Conservation (phyloP, 2,797 vertebrate species). For the Chanos chanos region DNA sequence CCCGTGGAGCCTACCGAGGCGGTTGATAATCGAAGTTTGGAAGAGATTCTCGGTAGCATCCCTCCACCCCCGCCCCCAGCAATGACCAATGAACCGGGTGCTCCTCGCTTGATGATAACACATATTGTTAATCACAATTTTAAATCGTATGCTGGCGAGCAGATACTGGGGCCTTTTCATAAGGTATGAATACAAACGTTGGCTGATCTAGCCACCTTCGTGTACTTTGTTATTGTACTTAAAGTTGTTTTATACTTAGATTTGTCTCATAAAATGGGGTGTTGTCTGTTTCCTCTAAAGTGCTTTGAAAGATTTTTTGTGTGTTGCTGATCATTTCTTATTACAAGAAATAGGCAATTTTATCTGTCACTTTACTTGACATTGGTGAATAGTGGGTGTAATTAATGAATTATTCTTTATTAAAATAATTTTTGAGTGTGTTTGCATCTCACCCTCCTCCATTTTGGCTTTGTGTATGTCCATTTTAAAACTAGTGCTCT, state of each 20-base stretch:
- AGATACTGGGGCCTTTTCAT: slow-evolving; percentile 95
- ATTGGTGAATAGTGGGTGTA: background rate
- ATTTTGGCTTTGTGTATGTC: slow-evolving; percentile 59
- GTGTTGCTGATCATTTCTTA: background rate
- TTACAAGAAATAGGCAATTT: background rate
- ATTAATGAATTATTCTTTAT: background rate
- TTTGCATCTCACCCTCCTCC: slow-evolving; percentile 49
- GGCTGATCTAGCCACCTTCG: too few species aligned
- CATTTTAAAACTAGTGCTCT: slow-evolving; percentile 24
- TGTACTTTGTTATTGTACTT: background rate
- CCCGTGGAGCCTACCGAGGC: slow-evolving; percentile 68
- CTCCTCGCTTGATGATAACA: slow-evolving; percentile 97
- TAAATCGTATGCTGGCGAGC: slow-evolving; percentile 93
- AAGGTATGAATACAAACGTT: slow-evolving; percentile 78
- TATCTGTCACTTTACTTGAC: too few species aligned
- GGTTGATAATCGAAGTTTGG: slow-evolving; percentile 87
- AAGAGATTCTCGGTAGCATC: slow-evolving; percentile 96
- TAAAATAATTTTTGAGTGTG: background rate
- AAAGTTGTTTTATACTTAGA: background rate
- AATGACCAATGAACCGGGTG: slow-evolving; percentile 96
- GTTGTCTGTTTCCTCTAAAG: background rate
- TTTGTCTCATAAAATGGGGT: slow-evolving; percentile 16
- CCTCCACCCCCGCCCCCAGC: slow-evolving; percentile 94
- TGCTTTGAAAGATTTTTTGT: background rate
- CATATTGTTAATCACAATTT: slow-evolving; percentile 98